Evolutionary conservation across 2,888 invertebrate genomes (phyloP), one percentile per base, ranked within the genome.

Genomic region (Melanchra persicariae): DNA sequence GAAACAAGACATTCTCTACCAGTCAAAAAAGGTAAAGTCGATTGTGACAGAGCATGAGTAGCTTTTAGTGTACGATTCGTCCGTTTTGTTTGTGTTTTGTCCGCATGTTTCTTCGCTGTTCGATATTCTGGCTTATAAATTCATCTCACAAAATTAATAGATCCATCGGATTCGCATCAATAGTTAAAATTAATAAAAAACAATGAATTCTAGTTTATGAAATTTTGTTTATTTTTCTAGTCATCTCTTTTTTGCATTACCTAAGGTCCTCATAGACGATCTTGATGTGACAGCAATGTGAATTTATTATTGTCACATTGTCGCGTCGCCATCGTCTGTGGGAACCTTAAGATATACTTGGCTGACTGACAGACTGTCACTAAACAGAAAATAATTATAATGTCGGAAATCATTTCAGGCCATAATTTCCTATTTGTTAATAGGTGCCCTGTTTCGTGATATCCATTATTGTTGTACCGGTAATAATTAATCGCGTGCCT

Each of bases 401-500:
- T 15, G 9, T 37, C 40, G 12, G 47, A 69, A 61, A 67, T 47
- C 8, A 54, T 54, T 59, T 57, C 26, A 12, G 19, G 19, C 10
- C 8, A 70, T 22, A 45, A 70, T 70, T 75, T 68, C 55, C 49
- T 40, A 24, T 51, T 55, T 65, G 40, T 43, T 47, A 26, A 74
- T 67, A 37, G 37, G 55, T n/a, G 30, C 51, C 9, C 55, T 26
- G 19, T 61, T 64, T 59, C 24, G 12, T 55, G 19, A 26, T 43
- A 73, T 24, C 24, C 66, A 40, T 57, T 67, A 37, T 74, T 76
- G 26, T 49, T 81, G 19, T 59, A 60, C 55, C 17, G 43, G 65
- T 66, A 57, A 55, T 70, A 66, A 78, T 70, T 64, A 74, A 78
- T 82, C 70, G 64, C 61, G 52, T 74, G 70, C 67, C 49, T 81